Evolutionary conservation across 2,888 invertebrate species (phyloP).

Genomic region (Hirtodrosophila confusa): DNA sequence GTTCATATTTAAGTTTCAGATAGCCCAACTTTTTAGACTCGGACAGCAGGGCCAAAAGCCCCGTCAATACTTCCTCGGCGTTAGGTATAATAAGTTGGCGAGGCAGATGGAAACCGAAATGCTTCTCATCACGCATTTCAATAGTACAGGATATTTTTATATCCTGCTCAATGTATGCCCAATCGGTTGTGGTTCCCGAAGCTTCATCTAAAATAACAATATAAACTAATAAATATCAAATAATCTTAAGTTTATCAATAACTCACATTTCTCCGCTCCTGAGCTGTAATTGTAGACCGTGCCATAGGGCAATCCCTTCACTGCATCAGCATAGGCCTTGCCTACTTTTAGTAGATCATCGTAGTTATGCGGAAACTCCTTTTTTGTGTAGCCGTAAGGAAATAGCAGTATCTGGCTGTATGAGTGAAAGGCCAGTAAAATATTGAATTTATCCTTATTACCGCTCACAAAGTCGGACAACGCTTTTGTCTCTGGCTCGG

Average conservation of each 20-base stretch:
- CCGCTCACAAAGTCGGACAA: slow-evolving; percentile 84
- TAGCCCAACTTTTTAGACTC: slow-evolving; percentile 82
- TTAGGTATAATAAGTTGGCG: slow-evolving; percentile 86
- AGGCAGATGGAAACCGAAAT: slow-evolving; percentile 88
- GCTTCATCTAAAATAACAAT: slow-evolving; percentile 74
- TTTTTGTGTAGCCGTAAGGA: slow-evolving; percentile 86
- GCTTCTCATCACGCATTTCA: slow-evolving; percentile 88
- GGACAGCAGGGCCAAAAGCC: slow-evolving; percentile 82
- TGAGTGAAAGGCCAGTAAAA: slow-evolving; percentile 87
- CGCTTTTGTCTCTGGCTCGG: slow-evolving; percentile 85
- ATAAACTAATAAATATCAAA: no score
- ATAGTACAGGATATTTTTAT: slow-evolving; percentile 83
- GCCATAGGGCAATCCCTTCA: slow-evolving; percentile 84
- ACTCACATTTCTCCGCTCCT: slow-evolving; percentile 85
- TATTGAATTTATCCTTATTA: slow-evolving; percentile 83
- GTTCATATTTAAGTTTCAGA: slow-evolving; percentile 42
- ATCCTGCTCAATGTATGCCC: slow-evolving; percentile 85
- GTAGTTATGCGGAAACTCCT: slow-evolving; percentile 84
- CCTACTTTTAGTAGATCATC: slow-evolving; percentile 84
- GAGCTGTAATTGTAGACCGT: slow-evolving; percentile 85
- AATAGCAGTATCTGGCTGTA: slow-evolving; percentile 87
- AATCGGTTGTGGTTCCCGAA: slow-evolving; percentile 84
- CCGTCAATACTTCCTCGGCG: slow-evolving; percentile 86
- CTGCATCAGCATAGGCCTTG: slow-evolving; percentile 85
- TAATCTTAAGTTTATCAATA: no score